phyloP scores from a whole-genome alignment of 2,797 vertebrate species.

The Anomalospiza imberbis region DNA sequence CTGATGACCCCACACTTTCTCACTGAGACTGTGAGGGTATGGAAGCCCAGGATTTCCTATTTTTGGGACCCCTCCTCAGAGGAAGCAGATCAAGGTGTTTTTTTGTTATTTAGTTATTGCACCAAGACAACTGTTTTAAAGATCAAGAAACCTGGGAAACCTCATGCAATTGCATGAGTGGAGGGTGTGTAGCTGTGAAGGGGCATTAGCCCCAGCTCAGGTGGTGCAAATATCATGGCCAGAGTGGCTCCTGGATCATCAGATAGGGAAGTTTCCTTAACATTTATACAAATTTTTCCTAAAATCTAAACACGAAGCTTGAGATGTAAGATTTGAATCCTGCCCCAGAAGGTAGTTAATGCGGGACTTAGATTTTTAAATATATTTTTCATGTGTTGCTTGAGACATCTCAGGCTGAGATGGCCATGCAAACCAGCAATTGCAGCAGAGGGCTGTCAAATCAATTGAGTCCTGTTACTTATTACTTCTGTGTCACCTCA shows the following conservation, averaged over 20 bases:
- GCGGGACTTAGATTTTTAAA: neutral
- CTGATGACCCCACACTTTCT: rapidly evolving
- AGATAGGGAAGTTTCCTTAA: neutral
- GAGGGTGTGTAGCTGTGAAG: neutral
- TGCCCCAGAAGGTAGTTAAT: neutral
- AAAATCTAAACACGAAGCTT: neutral
- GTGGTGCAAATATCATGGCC: too few relatives aligned
- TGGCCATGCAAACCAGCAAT: neutral
- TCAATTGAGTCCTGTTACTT: neutral
- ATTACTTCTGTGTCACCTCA: neutral
- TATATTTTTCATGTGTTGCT: neutral
- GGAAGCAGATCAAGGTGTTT: neutral
- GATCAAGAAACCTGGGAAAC: neutral
- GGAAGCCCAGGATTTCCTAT: neutral
- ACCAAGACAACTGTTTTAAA: neutral
- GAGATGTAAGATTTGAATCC: neutral
- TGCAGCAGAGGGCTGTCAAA: neutral
- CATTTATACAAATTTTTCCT: neutral
- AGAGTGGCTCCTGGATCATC: neutral
- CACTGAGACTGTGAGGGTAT: neutral
- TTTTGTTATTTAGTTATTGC: neutral
- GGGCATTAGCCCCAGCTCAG: too few relatives aligned
- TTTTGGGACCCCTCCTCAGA: neutral
- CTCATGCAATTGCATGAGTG: rapidly evolving
- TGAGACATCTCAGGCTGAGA: neutral